A percentile compares a stretch with the other conserved stretches of the same genome.
These are phyloP conservation scores for Rhombomys opimus DNA, from an alignment of 2,113 vertebrate species.

Conservation along the genomic window DNA sequence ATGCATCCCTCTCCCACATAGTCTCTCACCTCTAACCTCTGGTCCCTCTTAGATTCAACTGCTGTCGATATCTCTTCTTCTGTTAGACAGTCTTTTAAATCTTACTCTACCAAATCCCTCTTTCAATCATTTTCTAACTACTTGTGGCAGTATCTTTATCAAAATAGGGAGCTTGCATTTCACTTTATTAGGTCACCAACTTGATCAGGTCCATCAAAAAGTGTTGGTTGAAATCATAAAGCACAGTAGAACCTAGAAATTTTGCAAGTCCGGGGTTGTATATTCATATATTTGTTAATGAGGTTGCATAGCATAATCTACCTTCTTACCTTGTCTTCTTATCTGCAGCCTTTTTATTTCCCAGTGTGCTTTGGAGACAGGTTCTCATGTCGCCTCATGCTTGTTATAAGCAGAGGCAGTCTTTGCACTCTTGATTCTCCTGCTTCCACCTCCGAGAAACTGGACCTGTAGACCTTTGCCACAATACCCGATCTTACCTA, in stretches of 20 bases:
- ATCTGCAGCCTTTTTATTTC: too few relatives aligned
- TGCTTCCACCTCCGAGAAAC: not conserved
- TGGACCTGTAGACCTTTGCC: too few relatives aligned
- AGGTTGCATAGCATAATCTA: accelerated
- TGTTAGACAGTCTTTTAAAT: not conserved
- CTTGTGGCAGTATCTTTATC: not conserved
- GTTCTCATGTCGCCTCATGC: too few relatives aligned
- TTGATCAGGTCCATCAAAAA: not conserved
- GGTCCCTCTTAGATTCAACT: not conserved
- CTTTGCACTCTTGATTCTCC: not conserved
- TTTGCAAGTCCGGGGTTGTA: not conserved
- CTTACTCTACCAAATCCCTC: accelerated
- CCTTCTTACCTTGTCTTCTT: not conserved
- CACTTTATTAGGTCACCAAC: not conserved
- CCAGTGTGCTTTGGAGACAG: not conserved
- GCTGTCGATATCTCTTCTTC: not conserved
- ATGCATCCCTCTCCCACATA: not conserved
- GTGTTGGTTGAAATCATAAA: not conserved
- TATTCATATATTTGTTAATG: not conserved
- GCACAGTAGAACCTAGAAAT: not conserved
- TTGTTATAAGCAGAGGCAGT: too few relatives aligned
- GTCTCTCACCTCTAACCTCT: not conserved
- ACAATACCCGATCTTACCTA: not conserved
- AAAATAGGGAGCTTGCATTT: not conserved
- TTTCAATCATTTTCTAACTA: not conserved